Base-by-base conservation (phyloP, 2,797 vertebrate species). In the Champsocephalus esox region DNA sequence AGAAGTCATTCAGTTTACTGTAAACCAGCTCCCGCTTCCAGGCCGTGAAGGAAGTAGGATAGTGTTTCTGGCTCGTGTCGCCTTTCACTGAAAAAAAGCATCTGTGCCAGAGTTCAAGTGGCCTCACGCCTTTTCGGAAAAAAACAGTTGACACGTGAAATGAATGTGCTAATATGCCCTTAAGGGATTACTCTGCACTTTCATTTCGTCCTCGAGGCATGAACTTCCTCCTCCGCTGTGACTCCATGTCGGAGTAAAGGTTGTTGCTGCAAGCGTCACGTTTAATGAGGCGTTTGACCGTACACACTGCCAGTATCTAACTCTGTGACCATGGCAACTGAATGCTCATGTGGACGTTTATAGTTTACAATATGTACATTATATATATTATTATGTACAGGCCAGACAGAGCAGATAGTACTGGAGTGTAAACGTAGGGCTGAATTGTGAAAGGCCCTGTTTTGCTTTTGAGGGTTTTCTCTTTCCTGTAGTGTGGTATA, bases 11-110 rank as follows among this genome's bases (percentile, higher is more conserved):
- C 38, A 51, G 28, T 41, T 43, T 49, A 67, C 63, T 62, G 34
- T 81, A 75, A 79, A 77, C 21, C 75, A 73, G 74, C 49, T 70
- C 32, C 49, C 16, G 65, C 46, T 77, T 81, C 52, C 56, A 64
- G 66, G 69, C 14, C 48, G 59, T 64, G 70, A 69, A 77, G 46
- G 19, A n/a, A 54, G 34, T 38, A 38, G 44, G 52, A 68, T 51
- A 68, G 32, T 6, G 0, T 81, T 83, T 78, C 72, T 43, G 58
- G 28, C 70, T 77, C 6, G 6, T n/a, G 58, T 56, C 48, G 14
- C 65, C 16, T 68, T 70, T 79, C 57, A 57, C 34, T 46, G 60
- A 83, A 28, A 28, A 28, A 5, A 28, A 75, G 59, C 73, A 80
- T 74, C 46, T 59, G 41, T 43, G 66, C 80, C 68, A 80, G 48